A percentile compares a stretch with the other conserved stretches of the same genome.
Evolutionary conservation across 1,140 invertebrate species (phyloP).

Genomic region (Dolichoris vasculosae): DNA sequence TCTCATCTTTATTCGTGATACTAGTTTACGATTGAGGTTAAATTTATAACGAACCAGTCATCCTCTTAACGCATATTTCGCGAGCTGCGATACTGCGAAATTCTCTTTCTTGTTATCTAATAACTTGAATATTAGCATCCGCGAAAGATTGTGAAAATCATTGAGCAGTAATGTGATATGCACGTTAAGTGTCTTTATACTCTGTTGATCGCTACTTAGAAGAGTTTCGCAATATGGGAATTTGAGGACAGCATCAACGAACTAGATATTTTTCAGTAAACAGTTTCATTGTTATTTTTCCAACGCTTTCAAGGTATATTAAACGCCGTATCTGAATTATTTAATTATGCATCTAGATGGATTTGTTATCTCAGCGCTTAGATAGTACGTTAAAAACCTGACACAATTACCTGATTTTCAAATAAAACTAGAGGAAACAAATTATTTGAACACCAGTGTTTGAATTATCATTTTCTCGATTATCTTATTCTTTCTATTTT

Average conservation of each 20-base stretch:
- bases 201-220: background rate
- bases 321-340: background rate
- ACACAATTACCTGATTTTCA: background rate
- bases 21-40: background rate
- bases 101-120: background rate
- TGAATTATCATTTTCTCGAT: background rate
- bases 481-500: background rate
- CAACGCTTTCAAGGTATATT: background rate
- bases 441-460: background rate
- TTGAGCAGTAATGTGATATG: background rate
- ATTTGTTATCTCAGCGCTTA: background rate
- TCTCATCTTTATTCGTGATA: background rate
- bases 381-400: background rate
- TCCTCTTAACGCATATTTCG: background rate
- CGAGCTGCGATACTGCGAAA: background rate
- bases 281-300: background rate
- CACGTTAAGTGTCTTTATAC: background rate
- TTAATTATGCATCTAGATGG: conserved; percentile 12
- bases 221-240: conserved; percentile 13
- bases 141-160: background rate
- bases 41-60: background rate
- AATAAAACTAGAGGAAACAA: background rate
- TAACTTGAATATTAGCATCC: background rate
- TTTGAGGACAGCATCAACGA: background rate
- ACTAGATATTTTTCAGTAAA: background rate